A percentile compares a stretch with the other conserved stretches of the same genome.
phyloP scores from a whole-genome alignment of 2,888 invertebrate genomes.

The Ptychoptera contaminata region DNA sequence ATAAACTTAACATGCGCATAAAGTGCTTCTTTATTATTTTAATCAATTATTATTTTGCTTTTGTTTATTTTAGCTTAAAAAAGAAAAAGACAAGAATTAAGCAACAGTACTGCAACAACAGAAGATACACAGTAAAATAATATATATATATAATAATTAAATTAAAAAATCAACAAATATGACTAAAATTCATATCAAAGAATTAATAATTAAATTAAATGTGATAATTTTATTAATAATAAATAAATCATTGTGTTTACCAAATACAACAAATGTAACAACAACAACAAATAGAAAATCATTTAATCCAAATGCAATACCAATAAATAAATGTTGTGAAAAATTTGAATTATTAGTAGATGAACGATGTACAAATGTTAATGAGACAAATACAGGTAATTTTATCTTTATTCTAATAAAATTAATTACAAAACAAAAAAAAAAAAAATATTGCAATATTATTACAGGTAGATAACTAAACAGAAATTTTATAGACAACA shows the following conservation, averaged over 20 bases:
- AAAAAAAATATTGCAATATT: not conserved
- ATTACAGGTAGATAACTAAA: not conserved
- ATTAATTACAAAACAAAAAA: slow-evolving; percentile 14
- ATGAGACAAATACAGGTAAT: slow-evolving; percentile 42
- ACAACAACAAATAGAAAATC: not conserved
- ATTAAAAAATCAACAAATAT: no score
- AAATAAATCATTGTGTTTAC: not conserved
- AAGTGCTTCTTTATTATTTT: no score
- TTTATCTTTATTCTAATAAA: no score
- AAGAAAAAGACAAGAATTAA: no score
- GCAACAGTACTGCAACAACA: no score
- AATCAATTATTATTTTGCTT: no score
- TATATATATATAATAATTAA: no score
- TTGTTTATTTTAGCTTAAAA: no score
- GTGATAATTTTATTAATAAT: not conserved
- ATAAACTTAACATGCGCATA: no score
- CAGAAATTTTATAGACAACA: not conserved
- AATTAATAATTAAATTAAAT: not conserved
- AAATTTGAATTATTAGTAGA: slow-evolving; percentile 52
- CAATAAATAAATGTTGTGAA: slow-evolving; percentile 69
- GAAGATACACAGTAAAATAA: no score
- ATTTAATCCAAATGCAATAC: slow-evolving; percentile 23
- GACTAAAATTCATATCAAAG: no score
- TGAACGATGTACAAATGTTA: slow-evolving; percentile 44
- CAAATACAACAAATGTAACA: not conserved